Conservation (phyloP, 2,888 invertebrate genomes). For the Cheilosia pagana region DNA sequence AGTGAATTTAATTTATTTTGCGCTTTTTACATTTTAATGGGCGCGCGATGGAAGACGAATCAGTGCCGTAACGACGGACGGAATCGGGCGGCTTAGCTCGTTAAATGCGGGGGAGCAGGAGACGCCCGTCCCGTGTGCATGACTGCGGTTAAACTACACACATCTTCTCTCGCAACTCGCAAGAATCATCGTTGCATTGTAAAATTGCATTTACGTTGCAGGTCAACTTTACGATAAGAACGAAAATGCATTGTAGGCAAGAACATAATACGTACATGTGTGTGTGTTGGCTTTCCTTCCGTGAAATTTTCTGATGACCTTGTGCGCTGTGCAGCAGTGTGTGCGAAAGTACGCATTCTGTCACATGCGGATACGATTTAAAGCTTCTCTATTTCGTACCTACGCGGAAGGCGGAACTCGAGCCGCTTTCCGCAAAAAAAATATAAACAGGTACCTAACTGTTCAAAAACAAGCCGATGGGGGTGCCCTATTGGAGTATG, state of each 20-base stretch:
- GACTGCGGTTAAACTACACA: slow-evolving; percentile 16
- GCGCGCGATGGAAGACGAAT: slow-evolving; percentile 68
- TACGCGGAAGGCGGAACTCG: slow-evolving; percentile 68
- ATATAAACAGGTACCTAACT: neutral
- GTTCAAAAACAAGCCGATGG: neutral
- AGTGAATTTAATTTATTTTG: slow-evolving; percentile 83
- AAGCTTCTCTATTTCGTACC: slow-evolving; percentile 36
- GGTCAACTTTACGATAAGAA: slow-evolving; percentile 50
- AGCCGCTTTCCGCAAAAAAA: slow-evolving; percentile 44
- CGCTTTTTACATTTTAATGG: slow-evolving; percentile 71
- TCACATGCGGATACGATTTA: slow-evolving; percentile 59
- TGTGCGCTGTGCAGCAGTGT: slow-evolving; percentile 46
- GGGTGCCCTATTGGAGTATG: slow-evolving; percentile 13
- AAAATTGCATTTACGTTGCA: slow-evolving; percentile 33
- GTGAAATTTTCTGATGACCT: slow-evolving; percentile 66
- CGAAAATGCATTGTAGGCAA: slow-evolving; percentile 10
- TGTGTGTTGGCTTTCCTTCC: slow-evolving; percentile 57
- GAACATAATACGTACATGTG: neutral
- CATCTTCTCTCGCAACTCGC: slow-evolving; percentile 5
- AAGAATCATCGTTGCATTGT: slow-evolving; percentile 10
- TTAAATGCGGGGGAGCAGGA: slow-evolving; percentile 64
- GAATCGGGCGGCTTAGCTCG: slow-evolving; percentile 51
- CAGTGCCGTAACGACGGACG: slow-evolving; percentile 63
- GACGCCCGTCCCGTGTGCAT: slow-evolving; percentile 9
- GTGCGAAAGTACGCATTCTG: slow-evolving; percentile 59